phyloP scores from a whole-genome alignment of 2,797 vertebrate genomes.

The Centropyge bicolor region DNA sequence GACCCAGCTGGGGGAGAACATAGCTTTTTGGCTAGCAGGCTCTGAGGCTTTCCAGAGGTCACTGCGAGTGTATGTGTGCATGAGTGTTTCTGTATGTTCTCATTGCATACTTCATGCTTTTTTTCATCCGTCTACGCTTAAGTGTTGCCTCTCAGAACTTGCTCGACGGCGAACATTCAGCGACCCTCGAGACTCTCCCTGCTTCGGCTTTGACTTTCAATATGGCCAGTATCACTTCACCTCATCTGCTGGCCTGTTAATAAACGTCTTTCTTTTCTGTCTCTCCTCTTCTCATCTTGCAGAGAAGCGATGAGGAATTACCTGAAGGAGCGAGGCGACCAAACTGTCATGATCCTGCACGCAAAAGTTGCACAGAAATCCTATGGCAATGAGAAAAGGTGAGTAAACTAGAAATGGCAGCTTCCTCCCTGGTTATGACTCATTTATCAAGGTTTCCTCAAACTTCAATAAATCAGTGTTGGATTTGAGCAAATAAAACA shows the following conservation, averaged over 20 bases:
- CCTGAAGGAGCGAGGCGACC: slow-evolving; percentile 98
- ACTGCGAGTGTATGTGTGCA: slow-evolving; percentile 30
- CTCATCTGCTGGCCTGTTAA: slow-evolving; percentile 11
- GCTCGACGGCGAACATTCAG: neutral
- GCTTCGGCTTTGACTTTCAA: neutral
- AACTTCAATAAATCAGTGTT: neutral
- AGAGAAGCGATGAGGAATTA: slow-evolving; percentile 99
- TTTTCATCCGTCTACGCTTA: slow-evolving; percentile 21
- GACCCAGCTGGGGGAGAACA: slow-evolving; percentile 70
- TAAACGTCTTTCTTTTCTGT: neutral
- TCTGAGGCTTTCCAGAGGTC: slow-evolving; percentile 63
- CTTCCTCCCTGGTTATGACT: neutral
- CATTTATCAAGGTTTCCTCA: neutral
- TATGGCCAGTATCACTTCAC: slow-evolving; percentile 23
- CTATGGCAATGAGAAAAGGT: slow-evolving; percentile 99
- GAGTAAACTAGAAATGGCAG: slow-evolving; percentile 5
- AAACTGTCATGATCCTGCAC: slow-evolving; percentile 98
- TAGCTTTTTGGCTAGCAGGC: slow-evolving; percentile 55
- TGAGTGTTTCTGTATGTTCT: slow-evolving; percentile 46
- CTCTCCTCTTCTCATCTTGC: slow-evolving; percentile 23
- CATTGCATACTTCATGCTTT: slow-evolving; percentile 26
- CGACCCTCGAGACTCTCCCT: neutral
- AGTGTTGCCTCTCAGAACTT: slow-evolving; percentile 55
- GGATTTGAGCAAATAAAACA: neutral
- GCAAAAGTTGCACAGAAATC: slow-evolving; percentile 99